These are phyloP conservation scores for Microcebus lehilahytsara DNA, from an alignment of 2,113 vertebrate species.

Conservation along the genomic window DNA sequence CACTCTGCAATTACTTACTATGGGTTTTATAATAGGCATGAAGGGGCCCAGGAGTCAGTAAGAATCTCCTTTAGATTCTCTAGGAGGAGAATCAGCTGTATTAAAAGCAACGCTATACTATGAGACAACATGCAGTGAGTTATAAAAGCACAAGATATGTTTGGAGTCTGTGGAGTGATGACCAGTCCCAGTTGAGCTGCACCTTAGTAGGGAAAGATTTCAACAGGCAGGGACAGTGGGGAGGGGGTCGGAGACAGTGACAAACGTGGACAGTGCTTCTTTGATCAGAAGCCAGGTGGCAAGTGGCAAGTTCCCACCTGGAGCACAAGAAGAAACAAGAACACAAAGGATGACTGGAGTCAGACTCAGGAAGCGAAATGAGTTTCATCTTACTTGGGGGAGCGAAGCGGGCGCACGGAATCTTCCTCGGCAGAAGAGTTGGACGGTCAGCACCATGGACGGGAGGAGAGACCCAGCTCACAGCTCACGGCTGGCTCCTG, in stretches of 20 bases:
- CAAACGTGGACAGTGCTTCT: accelerated
- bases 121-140: neutral
- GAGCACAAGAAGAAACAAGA: neutral
- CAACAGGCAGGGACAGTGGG: neutral
- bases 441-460: no score
- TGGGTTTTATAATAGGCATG: neutral
- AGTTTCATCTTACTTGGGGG: neutral
- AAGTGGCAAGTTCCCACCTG: no score
- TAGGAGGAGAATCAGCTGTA: neutral
- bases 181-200: neutral
- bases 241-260: no score
- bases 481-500: no score
- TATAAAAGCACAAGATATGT: neutral
- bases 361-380: neutral
- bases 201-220: neutral
- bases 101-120: neutral
- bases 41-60: neutral
- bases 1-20: neutral
- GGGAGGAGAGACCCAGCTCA: neutral
- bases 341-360: neutral
- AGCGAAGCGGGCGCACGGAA: no score
- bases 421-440: neutral
- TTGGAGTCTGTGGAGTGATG: neutral
- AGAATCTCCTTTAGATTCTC: neutral
- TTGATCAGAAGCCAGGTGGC: accelerated